Base-by-base conservation (phyloP, 2,113 vertebrate species). In the Corythornis madagascariensis region DNA sequence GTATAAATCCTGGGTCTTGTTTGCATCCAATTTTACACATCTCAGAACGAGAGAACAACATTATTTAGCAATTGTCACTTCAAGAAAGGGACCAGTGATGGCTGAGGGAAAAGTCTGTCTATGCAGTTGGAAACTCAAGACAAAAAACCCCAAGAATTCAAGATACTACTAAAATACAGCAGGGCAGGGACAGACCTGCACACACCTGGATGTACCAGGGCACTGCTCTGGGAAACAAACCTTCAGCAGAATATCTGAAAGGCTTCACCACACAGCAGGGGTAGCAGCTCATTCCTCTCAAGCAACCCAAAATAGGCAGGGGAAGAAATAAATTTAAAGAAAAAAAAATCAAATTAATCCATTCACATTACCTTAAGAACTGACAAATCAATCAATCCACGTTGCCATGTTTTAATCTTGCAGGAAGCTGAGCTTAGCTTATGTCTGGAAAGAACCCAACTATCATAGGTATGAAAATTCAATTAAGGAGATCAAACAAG, bases 1-100 rank as follows among this genome's bases (percentile, higher is more conserved):
- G 65, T 16, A 92, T 93, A 96, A 96, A 95, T 89, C 89, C 91
- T 74, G 55, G 20, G 45, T 69, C 91, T 71, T 91, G 65, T 74
- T 86, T 91, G 72, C 91, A 86, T 86, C 72, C 91, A 72, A 69
- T 65, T 88, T 88, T 83, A 94, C 76, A 92, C 73, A 91, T 75
- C 80, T 95, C 86, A 20, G 25, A 83, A 79, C 6, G 69, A 78
- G 57, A 91, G 63, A 87, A 85, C 59, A 79, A 52, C 72, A 74
- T 91, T 77, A 92, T 86, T 92, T 86, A 80, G 71, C 20, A 83
- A 78, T 22, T 67, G 64, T 85, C 86, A 73, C 74, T 80, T 93
- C 81, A 89, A 95, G 89, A 83, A 92, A 76, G 1, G 0, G 89
- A 56, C 56, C 52, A 1, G 31, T 40, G 56, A 69, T 16, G 42